Base-by-base conservation (phyloP, 2,888 invertebrate genomes). In the Dasysyrphus albostriatus region DNA sequence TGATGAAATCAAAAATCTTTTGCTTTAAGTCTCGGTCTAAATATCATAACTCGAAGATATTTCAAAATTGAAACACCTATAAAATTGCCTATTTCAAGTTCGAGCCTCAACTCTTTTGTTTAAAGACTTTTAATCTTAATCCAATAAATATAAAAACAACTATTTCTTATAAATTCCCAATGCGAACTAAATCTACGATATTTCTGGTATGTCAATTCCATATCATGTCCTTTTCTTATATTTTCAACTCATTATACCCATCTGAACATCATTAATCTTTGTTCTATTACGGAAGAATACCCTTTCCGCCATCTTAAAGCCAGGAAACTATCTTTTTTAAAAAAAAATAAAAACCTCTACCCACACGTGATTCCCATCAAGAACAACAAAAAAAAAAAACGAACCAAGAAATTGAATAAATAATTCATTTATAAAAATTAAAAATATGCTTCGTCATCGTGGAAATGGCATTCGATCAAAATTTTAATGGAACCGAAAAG, bases 391-490 rank as follows among this genome's bases (percentile, higher is more conserved):
- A 16, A 47, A 67, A 54, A 72, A 63, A 65, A 69, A 47, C 69
- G 12, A 4, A 58, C 8, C 3, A 61, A 65, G 9, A 74, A 49
- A 77, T 47, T 83, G 87, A 87, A 83, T 83, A 83, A 87, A 87
- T 78, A 79, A 75, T 73, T 87, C 83, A 87, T 87, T 87, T 87
- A 87, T 87, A 87, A 87, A 83, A 87, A 87, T 87, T 87, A 87
- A 79, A 87, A 87, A 59, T 77, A 67, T 87, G 75, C 87, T 47
- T 59, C 65, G 75, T 87, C 87, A 87, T 87, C 70, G 14, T 67
- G 42, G 65, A 72, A 83, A 87, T 87, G 87, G 75, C 87, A 87
- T 87, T 87, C 87, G 79, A 87, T 87, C 76, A 79, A 83, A 24
- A 24, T 56, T 87, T 83, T 87, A 83, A 87, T 83, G 78, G 74